Percentiles rank a stretch among this genome's conserved stretches.
These are phyloP conservation scores for Podarcis cretensis DNA, from an alignment of 2,113 vertebrate species.

Conservation along the genomic window DNA sequence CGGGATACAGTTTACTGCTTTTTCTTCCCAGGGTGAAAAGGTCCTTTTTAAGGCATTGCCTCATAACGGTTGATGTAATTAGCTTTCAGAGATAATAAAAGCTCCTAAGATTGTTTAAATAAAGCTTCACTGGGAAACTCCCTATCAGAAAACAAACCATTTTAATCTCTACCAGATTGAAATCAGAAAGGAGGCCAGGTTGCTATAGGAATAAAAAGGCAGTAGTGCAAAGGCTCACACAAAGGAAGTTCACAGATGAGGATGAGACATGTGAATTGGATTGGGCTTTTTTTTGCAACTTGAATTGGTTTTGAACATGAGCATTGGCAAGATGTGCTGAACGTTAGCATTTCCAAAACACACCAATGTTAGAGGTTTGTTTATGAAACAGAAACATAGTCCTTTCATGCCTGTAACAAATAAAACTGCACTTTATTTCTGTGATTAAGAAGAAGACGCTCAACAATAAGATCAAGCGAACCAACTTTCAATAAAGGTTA, in stretches of 20 bases:
- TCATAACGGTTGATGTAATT: not conserved
- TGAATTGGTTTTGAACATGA: too few species aligned
- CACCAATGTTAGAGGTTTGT: not conserved
- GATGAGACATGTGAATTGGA: not conserved
- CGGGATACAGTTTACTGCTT: constrained; percentile 24
- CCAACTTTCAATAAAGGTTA: not conserved
- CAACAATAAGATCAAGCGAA: constrained; percentile 6
- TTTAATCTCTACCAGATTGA: not conserved
- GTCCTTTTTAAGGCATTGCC: constrained; percentile 14
- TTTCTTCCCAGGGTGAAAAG: not conserved
- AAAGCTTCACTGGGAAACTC: constrained; percentile 12
- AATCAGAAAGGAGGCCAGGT: not conserved
- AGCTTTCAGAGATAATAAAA: constrained; percentile 26
- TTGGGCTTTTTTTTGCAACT: not conserved
- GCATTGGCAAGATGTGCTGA: not conserved
- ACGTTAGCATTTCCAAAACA: not conserved
- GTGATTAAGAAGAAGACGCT: not conserved
- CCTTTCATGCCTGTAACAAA: rapidly evolving
- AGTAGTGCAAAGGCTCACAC: not conserved
- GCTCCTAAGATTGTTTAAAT: constrained; percentile 21
- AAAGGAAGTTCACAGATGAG: not conserved
- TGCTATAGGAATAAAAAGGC: not conserved
- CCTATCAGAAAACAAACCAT: constrained; percentile 2
- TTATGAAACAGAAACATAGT: not conserved
- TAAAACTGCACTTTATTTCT: not conserved